Evolutionary conservation across 1,140 invertebrate genomes (phyloP), one percentile per base, ranked within the genome.

Genomic region (Helicoverpa zea): DNA sequence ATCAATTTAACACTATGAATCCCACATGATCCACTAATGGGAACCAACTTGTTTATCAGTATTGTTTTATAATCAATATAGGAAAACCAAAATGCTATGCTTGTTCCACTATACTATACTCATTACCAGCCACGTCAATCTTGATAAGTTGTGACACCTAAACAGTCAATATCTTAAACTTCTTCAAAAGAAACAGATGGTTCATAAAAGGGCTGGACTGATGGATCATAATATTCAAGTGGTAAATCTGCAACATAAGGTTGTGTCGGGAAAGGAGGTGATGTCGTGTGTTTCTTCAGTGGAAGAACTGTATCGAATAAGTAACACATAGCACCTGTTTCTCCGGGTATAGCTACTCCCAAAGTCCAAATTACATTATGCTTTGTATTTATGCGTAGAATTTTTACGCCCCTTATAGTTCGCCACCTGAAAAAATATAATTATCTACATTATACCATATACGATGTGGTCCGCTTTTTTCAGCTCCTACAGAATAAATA

Each of bases 321-420:
- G 84, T 97, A 97, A 14, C 98, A 97, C 86, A 97, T 96, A n/a
- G 96, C 96, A 89, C 98, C 98, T 0, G 96, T 97, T 86, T 96
- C 96, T 11, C 99, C 99, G 54, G 98, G 97, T 81, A 99, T 96
- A 47, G 95, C 96, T 10, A 96, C 96, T n/a, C 98, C 98, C 83
- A 96, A 92, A 11, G 99, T 97, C 96, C 97, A 99, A 23, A 99
- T 95, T 0, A 99, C 97, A 96, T 99, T 99, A 90, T 98, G 97
- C 90, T 98, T 98, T 13, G 97, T 98, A 91, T 99, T 99, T 54
- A 99, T 98, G 82, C 99, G 96, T 92, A 98, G 96, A 85, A 99
- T 97, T 97, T 97, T 97, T 7, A 98, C 90, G 23, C 98, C 98
- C 88, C 96, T 96, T 13, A 97, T 86, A 51, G 96, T 95, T 83